Conservation (phyloP, 2,888 invertebrate genomes). For the Lycia hirtaria region DNA sequence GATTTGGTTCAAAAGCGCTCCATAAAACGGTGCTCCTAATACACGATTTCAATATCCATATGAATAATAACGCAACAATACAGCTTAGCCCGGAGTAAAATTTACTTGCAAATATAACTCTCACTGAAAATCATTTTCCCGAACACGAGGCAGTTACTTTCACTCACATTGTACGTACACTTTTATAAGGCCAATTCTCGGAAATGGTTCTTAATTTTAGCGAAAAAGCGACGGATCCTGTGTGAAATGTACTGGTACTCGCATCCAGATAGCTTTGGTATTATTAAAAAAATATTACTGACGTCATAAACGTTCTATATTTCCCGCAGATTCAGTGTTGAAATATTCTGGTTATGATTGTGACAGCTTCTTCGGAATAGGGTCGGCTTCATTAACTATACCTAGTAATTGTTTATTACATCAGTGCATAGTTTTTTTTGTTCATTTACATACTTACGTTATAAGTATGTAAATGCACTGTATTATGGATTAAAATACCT, state of each 20-base stretch:
- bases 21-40: neutral
- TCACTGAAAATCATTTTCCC: conserved; percentile 10
- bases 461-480: too few relatives aligned
- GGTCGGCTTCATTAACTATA: too few relatives aligned
- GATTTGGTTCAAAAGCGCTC: too few relatives aligned
- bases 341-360: too few relatives aligned
- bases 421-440: too few relatives aligned
- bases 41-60: neutral
- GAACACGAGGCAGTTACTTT: conserved; percentile 11
- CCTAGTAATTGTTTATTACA: too few relatives aligned
- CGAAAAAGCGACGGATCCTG: neutral
- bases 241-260: neutral
- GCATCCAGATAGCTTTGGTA: neutral
- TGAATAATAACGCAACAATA: neutral
- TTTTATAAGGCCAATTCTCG: conserved; percentile 12
- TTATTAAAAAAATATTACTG: neutral
- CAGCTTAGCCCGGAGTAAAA: neutral
- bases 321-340: too few relatives aligned
- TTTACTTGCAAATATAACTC: conserved; percentile 8
- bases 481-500: too few relatives aligned
- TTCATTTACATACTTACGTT: too few relatives aligned
- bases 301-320: neutral
- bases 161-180: neutral
- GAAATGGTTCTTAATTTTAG: conserved; percentile 12
- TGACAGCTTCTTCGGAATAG: too few relatives aligned